Conservation (phyloP, 1,140 invertebrate species). For the Diploscapter pachys region DNA sequence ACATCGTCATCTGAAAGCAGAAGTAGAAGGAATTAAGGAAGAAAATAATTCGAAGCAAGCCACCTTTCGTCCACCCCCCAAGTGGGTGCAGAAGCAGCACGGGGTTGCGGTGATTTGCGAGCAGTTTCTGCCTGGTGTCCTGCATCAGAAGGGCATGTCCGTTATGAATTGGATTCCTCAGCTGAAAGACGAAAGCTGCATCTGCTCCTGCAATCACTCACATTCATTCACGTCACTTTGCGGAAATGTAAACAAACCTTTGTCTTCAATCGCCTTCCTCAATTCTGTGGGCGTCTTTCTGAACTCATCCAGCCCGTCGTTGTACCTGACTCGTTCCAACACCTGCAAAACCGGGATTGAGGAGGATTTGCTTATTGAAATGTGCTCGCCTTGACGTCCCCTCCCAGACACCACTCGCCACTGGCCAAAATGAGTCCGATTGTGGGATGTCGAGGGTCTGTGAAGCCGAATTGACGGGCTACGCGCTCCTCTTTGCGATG, state of each 20-base stretch:
- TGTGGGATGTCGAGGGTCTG: constrained; percentile 82
- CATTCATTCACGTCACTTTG: neutral
- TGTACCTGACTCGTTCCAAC: constrained; percentile 83
- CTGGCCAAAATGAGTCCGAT: constrained; percentile 86
- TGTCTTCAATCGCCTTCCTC: constrained; percentile 73
- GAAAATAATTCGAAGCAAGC: no score
- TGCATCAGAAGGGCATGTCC: constrained; percentile 96
- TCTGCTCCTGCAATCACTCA: constrained; percentile 70
- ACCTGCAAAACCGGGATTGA: constrained; percentile 61
- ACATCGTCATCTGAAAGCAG: constrained; percentile 80
- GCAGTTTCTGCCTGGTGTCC: constrained; percentile 79
- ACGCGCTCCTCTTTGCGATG: constrained; percentile 93
- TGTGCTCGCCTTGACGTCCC: constrained; percentile 65
- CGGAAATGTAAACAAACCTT: neutral
- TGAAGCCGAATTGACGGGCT: constrained; percentile 85
- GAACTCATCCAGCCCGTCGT: constrained; percentile 91
- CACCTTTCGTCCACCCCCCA: constrained; percentile 89
- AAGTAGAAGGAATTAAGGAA: no score
- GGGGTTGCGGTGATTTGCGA: constrained; percentile 81
- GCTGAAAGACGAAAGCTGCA: constrained; percentile 95
- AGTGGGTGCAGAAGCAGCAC: constrained; percentile 90
- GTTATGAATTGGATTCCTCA: constrained; percentile 97
- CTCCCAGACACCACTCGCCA: constrained; percentile 92
- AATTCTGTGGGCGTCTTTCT: constrained; percentile 90
- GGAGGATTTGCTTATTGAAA: no score